These are phyloP conservation scores for Sebastes jordani DNA, from an alignment of 2,797 vertebrate species.

Conservation along the genomic window DNA sequence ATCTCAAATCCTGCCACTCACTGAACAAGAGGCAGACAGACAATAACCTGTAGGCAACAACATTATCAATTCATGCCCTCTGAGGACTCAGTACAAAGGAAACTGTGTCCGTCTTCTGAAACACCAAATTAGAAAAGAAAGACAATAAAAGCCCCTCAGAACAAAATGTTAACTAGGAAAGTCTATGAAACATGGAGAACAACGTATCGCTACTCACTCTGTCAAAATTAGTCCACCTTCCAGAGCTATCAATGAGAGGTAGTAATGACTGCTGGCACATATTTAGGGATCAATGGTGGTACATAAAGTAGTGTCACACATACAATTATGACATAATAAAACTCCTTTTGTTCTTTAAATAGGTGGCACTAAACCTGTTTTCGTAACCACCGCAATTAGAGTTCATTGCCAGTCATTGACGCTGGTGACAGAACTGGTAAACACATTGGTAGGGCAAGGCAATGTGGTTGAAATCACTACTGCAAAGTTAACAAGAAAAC, in stretches of 20 bases:
- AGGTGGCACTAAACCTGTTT: constrained; percentile 58
- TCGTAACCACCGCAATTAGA: constrained; percentile 54
- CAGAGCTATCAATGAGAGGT: background rate
- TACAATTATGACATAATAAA: constrained; percentile 46
- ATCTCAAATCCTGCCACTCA: constrained; percentile 12
- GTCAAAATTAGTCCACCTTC: background rate
- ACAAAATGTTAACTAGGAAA: background rate
- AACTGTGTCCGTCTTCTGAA: background rate
- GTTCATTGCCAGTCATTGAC: constrained; percentile 11
- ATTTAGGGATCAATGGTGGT: constrained; percentile 33
- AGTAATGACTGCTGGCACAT: constrained; percentile 19
- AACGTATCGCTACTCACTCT: background rate
- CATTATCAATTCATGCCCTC: constrained; percentile 27
- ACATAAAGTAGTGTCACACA: constrained; percentile 9
- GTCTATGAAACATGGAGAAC: background rate
- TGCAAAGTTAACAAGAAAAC: background rate
- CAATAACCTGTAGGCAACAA: constrained; percentile 17
- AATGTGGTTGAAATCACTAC: background rate
- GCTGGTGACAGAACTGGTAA: constrained; percentile 5
- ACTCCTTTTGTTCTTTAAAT: constrained; percentile 59
- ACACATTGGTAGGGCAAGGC: background rate
- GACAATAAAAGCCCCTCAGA: background rate
- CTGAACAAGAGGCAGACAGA: constrained; percentile 15
- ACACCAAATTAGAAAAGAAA: background rate
- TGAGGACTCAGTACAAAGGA: constrained; percentile 16